Conservation (phyloP, 2,113 vertebrate species). For the Psilopsiagon aurifrons region DNA sequence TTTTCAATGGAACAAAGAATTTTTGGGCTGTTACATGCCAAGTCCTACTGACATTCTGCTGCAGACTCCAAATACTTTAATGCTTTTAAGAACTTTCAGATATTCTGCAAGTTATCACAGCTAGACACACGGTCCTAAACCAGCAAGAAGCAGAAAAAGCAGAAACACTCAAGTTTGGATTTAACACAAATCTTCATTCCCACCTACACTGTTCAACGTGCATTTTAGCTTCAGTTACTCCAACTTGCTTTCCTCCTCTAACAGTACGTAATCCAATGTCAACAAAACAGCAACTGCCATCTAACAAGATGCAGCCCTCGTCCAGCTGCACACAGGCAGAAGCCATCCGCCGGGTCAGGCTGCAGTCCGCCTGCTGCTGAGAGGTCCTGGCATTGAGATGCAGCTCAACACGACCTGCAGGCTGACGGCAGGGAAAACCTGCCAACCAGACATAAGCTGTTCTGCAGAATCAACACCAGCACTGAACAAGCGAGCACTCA, state of each 20-base stretch:
- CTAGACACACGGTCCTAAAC: not conserved
- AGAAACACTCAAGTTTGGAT: not conserved
- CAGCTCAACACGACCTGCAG: not conserved
- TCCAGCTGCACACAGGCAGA: not conserved
- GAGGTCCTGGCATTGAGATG: not conserved
- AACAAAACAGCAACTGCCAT: not conserved
- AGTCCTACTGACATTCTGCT: not conserved
- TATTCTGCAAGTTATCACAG: not conserved
- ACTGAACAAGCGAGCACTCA: not conserved
- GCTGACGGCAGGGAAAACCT: not conserved
- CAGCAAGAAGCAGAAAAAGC: not conserved
- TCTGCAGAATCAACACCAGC: constrained; percentile 31
- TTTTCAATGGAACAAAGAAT: not conserved
- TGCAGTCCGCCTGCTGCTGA: not conserved
- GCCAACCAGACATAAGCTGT: not conserved
- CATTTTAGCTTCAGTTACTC: not conserved
- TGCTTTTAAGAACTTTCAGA: not conserved
- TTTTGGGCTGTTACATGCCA: not conserved
- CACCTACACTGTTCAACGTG: not conserved
- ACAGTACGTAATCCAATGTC: not conserved
- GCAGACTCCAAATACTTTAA: not conserved
- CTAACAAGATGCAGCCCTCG: rapidly evolving
- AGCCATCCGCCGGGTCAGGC: not conserved
- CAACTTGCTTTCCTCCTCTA: not conserved
- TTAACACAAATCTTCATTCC: not conserved